These are phyloP conservation scores for Eristalinus sepulchralis DNA, from an alignment of 2,888 invertebrate species.

Conservation along the genomic window DNA sequence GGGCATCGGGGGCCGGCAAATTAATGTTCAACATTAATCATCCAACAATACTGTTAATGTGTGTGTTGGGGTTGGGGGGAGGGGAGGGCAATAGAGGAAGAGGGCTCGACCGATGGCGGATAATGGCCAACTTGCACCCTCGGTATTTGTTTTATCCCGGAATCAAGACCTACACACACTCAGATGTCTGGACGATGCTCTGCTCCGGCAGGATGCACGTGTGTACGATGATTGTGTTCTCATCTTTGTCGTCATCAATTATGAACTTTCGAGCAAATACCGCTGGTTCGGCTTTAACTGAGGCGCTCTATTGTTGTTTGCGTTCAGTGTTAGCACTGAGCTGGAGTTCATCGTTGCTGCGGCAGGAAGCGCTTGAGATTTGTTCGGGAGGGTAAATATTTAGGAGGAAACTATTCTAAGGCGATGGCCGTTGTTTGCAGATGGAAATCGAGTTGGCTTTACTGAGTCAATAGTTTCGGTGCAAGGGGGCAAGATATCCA, in stretches of 20 bases:
- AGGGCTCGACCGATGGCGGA: slow-evolving; percentile 47
- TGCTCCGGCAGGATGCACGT: slow-evolving; percentile 5
- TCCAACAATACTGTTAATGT: slow-evolving; percentile 69
- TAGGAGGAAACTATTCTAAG: neutral
- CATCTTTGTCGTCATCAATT: slow-evolving; percentile 59
- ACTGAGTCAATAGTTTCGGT: neutral
- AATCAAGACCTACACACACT: slow-evolving; percentile 38
- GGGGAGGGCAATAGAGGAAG: slow-evolving; percentile 23
- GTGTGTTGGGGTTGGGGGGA: slow-evolving; percentile 29
- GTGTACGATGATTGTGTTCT: slow-evolving; percentile 31
- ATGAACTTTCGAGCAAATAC: slow-evolving; percentile 48
- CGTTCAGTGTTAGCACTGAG: slow-evolving; percentile 30
- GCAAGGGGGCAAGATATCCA: neutral
- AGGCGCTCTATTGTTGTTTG: slow-evolving; percentile 33
- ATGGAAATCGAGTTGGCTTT: neutral
- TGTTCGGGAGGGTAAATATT: neutral
- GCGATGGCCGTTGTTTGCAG: neutral
- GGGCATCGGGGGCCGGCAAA: slow-evolving; percentile 26
- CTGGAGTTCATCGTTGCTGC: slow-evolving; percentile 24
- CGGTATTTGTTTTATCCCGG: slow-evolving; percentile 51
- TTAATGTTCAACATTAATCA: slow-evolving; percentile 71
- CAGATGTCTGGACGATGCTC: too few relatives aligned
- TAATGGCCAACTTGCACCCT: slow-evolving; percentile 64
- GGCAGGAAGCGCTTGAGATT: slow-evolving; percentile 19
- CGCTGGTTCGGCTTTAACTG: slow-evolving; percentile 14